phyloP scores from a whole-genome alignment of 2,888 invertebrate genomes.

The Alloscopus bannaensis region DNA sequence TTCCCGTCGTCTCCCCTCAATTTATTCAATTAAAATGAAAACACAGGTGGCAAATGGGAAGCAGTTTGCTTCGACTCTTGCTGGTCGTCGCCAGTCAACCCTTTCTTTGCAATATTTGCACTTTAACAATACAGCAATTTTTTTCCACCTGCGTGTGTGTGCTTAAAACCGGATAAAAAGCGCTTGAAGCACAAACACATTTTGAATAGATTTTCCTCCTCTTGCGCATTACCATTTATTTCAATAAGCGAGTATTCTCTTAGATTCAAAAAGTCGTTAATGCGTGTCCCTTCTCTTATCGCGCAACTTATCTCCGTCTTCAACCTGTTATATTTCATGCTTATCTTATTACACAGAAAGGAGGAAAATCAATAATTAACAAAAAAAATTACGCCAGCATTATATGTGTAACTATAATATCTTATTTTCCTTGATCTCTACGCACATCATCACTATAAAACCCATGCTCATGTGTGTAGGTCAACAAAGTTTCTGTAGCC shows the following conservation, averaged over 20 bases:
- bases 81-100: no score
- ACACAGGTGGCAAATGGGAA: constrained; percentile 16
- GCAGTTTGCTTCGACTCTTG: background rate
- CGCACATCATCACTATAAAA: no score
- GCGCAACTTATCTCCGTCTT: no score
- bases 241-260: background rate
- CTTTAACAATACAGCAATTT: constrained; percentile 13
- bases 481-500: background rate
- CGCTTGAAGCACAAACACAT: background rate
- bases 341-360: no score
- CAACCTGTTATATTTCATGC: no score
- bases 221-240: background rate
- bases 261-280: no score
- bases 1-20: background rate
- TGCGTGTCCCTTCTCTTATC: no score
- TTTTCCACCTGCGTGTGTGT: background rate
- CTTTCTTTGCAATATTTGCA: background rate
- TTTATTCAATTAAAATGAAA: constrained; percentile 36
- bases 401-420: no score
- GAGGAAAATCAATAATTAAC: no score
- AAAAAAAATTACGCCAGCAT: no score
- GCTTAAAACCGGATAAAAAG: background rate
- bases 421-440: no score
- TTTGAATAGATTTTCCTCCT: background rate
- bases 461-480: no score